Percentiles rank a stretch among this genome's conserved stretches.
These are phyloP conservation scores for Thalpophila matura DNA, from an alignment of 2,888 invertebrate species.

Conservation along the genomic window DNA sequence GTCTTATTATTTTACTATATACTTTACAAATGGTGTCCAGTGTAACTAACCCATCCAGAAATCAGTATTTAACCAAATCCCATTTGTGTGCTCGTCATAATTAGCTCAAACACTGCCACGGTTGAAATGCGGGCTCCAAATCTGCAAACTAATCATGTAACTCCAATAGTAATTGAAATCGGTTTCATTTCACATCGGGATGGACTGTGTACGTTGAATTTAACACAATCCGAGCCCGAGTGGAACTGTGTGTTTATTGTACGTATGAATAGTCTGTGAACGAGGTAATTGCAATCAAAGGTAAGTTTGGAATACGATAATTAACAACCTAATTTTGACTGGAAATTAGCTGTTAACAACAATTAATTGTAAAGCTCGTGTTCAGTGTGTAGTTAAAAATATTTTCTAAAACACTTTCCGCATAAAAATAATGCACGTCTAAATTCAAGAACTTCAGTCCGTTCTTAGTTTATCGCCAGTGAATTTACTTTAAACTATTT, in stretches of 20 bases:
- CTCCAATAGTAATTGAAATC: slow-evolving; percentile 59
- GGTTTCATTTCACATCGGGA: slow-evolving; percentile 55
- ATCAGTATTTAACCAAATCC: slow-evolving; percentile 48
- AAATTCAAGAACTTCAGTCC: neutral
- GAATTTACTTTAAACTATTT: slow-evolving; percentile 15
- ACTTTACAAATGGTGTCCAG: neutral
- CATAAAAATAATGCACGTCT: slow-evolving; percentile 12
- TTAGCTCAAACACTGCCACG: slow-evolving; percentile 55
- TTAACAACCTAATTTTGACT: slow-evolving; percentile 23
- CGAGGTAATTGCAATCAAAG: slow-evolving; percentile 48
- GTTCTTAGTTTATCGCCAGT: slow-evolving; percentile 5
- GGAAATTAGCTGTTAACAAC: slow-evolving; percentile 9
- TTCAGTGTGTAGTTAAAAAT: neutral
- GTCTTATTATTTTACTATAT: too few relatives aligned
- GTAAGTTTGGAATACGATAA: slow-evolving; percentile 44
- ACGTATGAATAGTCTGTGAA: slow-evolving; percentile 8
- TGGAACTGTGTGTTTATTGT: slow-evolving; percentile 30
- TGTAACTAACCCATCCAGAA: slow-evolving; percentile 30
- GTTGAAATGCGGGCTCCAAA: slow-evolving; percentile 48
- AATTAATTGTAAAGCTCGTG: neutral
- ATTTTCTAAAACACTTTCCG: neutral
- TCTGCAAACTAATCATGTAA: slow-evolving; percentile 60
- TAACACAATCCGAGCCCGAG: slow-evolving; percentile 33
- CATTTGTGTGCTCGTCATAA: slow-evolving; percentile 56
- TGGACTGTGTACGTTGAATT: slow-evolving; percentile 45